A percentile compares a stretch with the other conserved stretches of the same genome.
Conservation (phyloP, 2,888 invertebrate genomes). For the Pycnomerus fuliginosus region DNA sequence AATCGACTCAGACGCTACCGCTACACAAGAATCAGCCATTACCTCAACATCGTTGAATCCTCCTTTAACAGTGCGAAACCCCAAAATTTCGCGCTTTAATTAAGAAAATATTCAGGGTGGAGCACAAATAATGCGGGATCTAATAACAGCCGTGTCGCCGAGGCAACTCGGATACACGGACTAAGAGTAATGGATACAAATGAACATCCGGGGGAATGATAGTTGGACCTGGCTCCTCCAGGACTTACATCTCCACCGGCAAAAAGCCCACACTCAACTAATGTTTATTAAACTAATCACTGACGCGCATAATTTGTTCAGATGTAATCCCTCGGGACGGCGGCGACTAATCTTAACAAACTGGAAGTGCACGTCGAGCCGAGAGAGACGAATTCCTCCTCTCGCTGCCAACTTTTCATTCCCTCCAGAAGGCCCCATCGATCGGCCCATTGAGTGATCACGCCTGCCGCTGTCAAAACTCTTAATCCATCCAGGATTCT, state of each 20-base stretch:
- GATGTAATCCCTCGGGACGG: slow-evolving; percentile 43
- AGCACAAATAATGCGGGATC: slow-evolving; percentile 31
- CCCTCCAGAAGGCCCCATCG: too few species aligned
- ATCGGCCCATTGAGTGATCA: too few species aligned
- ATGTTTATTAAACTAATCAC: slow-evolving; percentile 51
- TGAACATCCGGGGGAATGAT: slow-evolving; percentile 26
- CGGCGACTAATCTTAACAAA: slow-evolving; percentile 52
- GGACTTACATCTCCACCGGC: slow-evolving; percentile 8
- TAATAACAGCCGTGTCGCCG: slow-evolving; percentile 24
- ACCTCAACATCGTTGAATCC: slow-evolving; percentile 2
- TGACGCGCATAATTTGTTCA: slow-evolving; percentile 50
- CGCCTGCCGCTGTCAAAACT: too few species aligned
- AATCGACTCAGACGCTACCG: too few species aligned
- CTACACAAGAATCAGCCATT: background rate
- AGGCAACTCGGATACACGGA: slow-evolving; percentile 21
- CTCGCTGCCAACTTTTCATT: slow-evolving; percentile 1
- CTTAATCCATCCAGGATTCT: too few species aligned
- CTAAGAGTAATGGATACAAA: slow-evolving; percentile 30
- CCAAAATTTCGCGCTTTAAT: too few species aligned
- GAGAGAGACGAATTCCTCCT: slow-evolving; percentile 49
- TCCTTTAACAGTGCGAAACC: too few species aligned
- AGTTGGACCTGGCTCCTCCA: slow-evolving; percentile 19
- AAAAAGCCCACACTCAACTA: slow-evolving; percentile 32
- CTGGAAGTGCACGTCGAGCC: slow-evolving; percentile 40
- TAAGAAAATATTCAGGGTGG: slow-evolving; percentile 21